phyloP scores from a whole-genome alignment of 1,140 invertebrate genomes.

The Galleria mellonella region DNA sequence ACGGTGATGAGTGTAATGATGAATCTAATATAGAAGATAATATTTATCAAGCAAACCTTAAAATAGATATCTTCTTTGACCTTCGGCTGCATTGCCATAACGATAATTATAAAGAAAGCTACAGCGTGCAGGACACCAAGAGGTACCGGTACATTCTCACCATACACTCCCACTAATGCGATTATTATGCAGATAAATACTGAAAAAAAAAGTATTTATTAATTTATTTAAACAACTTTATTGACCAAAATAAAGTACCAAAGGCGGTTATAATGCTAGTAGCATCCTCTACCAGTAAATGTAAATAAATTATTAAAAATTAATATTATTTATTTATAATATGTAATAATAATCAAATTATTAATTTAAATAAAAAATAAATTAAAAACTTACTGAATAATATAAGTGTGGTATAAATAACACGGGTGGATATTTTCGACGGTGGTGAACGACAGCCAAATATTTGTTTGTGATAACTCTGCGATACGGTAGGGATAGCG shows the following conservation, averaged over 20 bases:
- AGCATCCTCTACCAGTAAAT: too few species aligned
- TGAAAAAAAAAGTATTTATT: conserved; percentile 18
- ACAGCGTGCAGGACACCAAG: conserved; percentile 20
- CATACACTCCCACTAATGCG: conserved; percentile 22
- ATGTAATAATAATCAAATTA: too few species aligned
- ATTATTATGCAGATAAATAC: conserved; percentile 24
- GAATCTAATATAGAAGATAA: too few species aligned
- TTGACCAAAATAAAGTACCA: too few species aligned
- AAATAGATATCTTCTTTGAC: conserved; percentile 37
- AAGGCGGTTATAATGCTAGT: too few species aligned
- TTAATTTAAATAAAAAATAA: background rate
- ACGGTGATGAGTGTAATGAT: too few species aligned
- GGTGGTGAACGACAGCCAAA: conserved; percentile 18
- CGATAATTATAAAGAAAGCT: conserved; percentile 20
- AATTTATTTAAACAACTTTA: too few species aligned
- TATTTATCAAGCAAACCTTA: conserved; percentile 21
- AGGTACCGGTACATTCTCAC: conserved; percentile 14
- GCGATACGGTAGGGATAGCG: conserved; percentile 3
- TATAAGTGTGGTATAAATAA: conserved; percentile 19
- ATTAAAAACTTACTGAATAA: conserved; percentile 29
- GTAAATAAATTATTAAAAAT: too few species aligned
- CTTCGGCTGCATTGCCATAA: conserved; percentile 38
- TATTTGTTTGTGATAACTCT: conserved; percentile 23
- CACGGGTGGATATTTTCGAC: conserved; percentile 9
- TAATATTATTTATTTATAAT: too few species aligned